Conservation (phyloP, 1,140 invertebrate genomes). For the Drosophila nebulosa region DNA sequence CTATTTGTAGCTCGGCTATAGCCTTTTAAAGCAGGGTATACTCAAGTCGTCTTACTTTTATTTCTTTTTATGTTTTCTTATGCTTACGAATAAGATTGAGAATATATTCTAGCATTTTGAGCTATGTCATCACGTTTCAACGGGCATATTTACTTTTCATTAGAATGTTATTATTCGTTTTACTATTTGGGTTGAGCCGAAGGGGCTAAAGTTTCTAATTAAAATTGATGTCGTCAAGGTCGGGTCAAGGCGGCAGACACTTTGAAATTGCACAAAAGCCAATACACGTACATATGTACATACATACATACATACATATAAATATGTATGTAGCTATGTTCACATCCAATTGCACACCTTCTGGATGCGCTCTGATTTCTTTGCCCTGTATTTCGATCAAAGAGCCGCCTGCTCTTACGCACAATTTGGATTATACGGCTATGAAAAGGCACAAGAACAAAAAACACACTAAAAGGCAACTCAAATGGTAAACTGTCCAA, state of each 20-base stretch:
- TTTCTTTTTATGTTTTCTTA: no score
- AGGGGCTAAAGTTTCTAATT: not conserved
- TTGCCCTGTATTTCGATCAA: not conserved
- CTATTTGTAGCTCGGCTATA: no score
- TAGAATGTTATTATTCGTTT: not conserved
- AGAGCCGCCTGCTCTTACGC: conserved; percentile 11
- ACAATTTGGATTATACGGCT: conserved; percentile 1
- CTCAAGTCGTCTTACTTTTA: no score
- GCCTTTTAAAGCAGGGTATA: no score
- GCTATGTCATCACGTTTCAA: no score
- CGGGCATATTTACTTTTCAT: not conserved
- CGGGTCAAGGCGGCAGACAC: not conserved
- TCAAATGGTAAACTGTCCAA: conserved; percentile 10
- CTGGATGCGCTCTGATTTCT: not conserved
- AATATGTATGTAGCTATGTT: not conserved
- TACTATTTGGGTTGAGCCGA: not conserved
- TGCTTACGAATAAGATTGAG: no score
- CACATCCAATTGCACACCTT: not conserved
- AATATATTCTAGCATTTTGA: no score
- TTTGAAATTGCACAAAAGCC: not conserved
- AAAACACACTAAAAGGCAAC: not conserved
- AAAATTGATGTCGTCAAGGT: no score
- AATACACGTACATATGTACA: not conserved
- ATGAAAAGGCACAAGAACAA: not conserved
- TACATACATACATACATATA: not conserved